Evolutionary conservation across 2,888 invertebrate species (phyloP), one percentile per base, ranked within the genome.

Genomic region (Adelphocoris suturalis): DNA sequence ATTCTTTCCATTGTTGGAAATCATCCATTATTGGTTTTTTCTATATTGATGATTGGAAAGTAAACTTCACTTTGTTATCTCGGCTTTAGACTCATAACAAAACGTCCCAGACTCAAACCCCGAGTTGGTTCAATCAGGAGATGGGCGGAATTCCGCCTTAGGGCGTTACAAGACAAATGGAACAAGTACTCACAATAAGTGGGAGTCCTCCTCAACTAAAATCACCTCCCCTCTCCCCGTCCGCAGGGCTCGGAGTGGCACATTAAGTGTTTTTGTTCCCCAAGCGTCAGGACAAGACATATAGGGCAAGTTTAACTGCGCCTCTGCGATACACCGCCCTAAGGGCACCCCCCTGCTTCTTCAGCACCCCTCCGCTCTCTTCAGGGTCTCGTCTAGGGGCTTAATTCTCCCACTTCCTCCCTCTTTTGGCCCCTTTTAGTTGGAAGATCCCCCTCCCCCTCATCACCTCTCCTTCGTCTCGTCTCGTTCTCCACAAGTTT

Each of bases 181-280:
- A 85, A 85, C 85, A 57, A 85, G 85, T 85, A 61, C 85, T 85
- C 85, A 85, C 85, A 85, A 85, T 85, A 85, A 85, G 85, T 85
- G 61, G 85, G 46, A 85, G 57, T 55, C 57, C 28, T 57, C 57
- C 85, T 85, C 85, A 85, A 85, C 85, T 85, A 85, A 85, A 85
- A 85, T 85, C 85, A 85, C 85, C 37, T 37, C 37, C 85, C 61
- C 12, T 55, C 55, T 23, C 85, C 57, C 57, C 28, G 37, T n/a
- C 61, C 28, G 28, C 61, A 7, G 27, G 61, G 85, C 61, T 61
- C 37, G 48, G 82, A 85, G 85, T 85, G 85, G 85, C 85, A 85
- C 85, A 85, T 85, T 85, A 85, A 85, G 85, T 85, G 85, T 85
- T 85, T 85, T 85, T 85, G 85, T 85, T 85, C 85, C 85, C 37